Evolutionary conservation across 2,113 vertebrate genomes (phyloP).

Genomic region (Siniperca chuatsi): DNA sequence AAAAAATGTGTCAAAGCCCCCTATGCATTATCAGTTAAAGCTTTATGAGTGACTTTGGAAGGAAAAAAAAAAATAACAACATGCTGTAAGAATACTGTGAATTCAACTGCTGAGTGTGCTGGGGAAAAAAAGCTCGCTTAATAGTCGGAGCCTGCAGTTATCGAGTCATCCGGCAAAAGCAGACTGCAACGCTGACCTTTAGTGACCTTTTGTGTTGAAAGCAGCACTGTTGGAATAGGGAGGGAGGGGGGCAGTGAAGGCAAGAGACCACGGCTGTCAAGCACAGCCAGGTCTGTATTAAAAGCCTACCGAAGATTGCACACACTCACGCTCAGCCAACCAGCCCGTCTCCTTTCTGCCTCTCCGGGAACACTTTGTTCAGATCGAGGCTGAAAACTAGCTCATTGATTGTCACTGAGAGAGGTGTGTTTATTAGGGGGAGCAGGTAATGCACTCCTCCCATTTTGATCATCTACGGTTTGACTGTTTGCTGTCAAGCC

Average conservation of each 20-base stretch:
- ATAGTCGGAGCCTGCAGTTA: slow-evolving; percentile 41
- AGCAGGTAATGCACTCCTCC: slow-evolving; percentile 35
- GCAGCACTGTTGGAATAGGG: slow-evolving; percentile 67
- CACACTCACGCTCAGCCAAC: slow-evolving; percentile 44
- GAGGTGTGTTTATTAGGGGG: slow-evolving; percentile 16
- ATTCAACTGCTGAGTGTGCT: slow-evolving; percentile 74
- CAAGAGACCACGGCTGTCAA: slow-evolving; percentile 40
- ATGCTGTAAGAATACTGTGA: slow-evolving; percentile 84
- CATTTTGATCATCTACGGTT: slow-evolving; percentile 45
- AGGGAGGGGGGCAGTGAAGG: slow-evolving; percentile 20
- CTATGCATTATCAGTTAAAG: slow-evolving; percentile 83
- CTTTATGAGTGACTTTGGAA: slow-evolving; percentile 74
- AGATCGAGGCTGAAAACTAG: slow-evolving; percentile 32
- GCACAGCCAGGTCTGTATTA: slow-evolving; percentile 40
- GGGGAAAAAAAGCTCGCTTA: slow-evolving; percentile 22
- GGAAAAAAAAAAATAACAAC: slow-evolving; percentile 28
- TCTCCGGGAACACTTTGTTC: slow-evolving; percentile 29
- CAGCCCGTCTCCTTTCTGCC: slow-evolving; percentile 42
- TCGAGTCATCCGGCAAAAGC: slow-evolving; percentile 48
- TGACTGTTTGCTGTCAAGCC: slow-evolving; percentile 48
- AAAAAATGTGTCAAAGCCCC: slow-evolving; percentile 67
- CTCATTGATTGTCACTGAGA: slow-evolving; percentile 24
- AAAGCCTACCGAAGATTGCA: slow-evolving; percentile 53
- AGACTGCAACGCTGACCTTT: slow-evolving; percentile 68
- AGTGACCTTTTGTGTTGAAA: slow-evolving; percentile 74